Base-by-base conservation (phyloP, 2,888 invertebrate genomes). In the Himalopsyche tibetana region DNA sequence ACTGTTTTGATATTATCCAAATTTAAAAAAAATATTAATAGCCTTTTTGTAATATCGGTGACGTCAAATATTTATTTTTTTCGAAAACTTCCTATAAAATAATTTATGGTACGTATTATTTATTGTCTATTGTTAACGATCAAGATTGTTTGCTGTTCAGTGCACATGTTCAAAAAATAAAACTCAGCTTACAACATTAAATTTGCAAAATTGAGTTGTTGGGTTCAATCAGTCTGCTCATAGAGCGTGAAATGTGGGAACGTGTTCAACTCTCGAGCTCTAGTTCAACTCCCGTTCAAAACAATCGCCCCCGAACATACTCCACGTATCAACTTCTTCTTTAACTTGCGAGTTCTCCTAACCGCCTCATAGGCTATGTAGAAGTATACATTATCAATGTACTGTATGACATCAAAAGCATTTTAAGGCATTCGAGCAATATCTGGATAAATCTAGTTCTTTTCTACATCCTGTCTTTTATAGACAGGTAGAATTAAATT, bases 181-280 rank as follows among this genome's bases (percentile, higher is more conserved):
- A 80, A 80, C 40, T 40, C 40, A 42, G 80, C 40, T 38, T 17
- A 80, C 38, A 80, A 80, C 80, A 80, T 80, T 80, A 42, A 42
- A 40, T 80, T 36, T 40, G 38, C 80, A 80, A 80, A 80, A 40
- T 38, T 38, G 80, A 80, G 80, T 80, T 42, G 80, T 80, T 40
- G 38, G 40, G 86, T 86, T 83, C 86, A 86, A 86, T 86, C 86
- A 86, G 83, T 83, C 83, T 86, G 86, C 63, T 86, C 86, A 86
- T 56, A 79, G 51, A 79, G 83, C 86, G 86, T 86, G 86, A 83
- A 86, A 86, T 86, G 83, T 79, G 82, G 63, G 80, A 80, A 63
- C 63, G 63, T 63, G 63, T 63, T 63, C 19, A 63, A 63, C 63
- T 63, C 63, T n/a, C 63, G 63, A 63, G 28, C 8, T n/a, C 63